Conservation (phyloP, 2,797 vertebrate genomes). For the Nyctibius grandis region DNA sequence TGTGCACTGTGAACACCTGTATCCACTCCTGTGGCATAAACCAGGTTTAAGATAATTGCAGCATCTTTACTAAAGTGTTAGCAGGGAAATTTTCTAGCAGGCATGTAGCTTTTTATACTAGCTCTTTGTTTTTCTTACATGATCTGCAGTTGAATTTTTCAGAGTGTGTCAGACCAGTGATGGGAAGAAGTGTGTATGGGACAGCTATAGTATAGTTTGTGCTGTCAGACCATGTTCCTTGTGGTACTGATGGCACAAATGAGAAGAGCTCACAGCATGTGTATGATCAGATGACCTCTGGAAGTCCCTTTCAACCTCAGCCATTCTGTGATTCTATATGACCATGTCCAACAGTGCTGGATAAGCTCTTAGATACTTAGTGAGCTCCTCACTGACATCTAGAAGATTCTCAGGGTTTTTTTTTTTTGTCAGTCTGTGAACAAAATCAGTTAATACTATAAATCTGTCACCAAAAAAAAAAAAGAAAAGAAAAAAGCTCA, state of each 20-base stretch:
- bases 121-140: not conserved
- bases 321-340: not conserved
- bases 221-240: not conserved
- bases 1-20: not conserved
- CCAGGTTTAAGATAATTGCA: not conserved
- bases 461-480: not conserved
- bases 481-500: not conserved
- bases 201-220: not conserved
- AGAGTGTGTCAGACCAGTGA: not conserved
- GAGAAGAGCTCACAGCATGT: not conserved
- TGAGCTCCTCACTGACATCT: not conserved
- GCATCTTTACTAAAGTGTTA: not conserved
- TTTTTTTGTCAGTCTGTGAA: not conserved
- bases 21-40: not conserved
- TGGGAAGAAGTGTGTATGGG: not conserved
- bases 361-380: not conserved
- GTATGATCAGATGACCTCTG: not conserved
- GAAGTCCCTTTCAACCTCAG: not conserved
- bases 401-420: not conserved
- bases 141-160: not conserved
- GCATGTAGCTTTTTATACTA: not conserved
- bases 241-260: not conserved
- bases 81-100: not conserved
- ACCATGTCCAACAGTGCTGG: not conserved
- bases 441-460: not conserved